phyloP scores from a whole-genome alignment of 2,797 vertebrate genomes.

The Gymnopithys bicolor region DNA sequence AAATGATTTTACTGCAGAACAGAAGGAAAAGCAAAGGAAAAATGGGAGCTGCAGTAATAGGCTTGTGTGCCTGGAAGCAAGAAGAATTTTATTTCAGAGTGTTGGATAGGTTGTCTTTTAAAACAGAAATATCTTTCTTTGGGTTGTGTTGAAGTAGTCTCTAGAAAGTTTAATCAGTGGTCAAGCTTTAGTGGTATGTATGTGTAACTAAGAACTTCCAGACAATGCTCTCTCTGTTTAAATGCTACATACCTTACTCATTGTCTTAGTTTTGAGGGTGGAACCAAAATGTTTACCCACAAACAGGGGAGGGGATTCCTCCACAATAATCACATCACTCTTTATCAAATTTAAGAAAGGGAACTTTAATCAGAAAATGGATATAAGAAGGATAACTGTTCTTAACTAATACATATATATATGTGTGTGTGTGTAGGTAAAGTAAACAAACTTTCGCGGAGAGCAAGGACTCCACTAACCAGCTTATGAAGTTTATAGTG shows the following conservation, averaged over 20 bases:
- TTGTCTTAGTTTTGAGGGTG: not conserved
- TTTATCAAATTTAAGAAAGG: too few relatives aligned
- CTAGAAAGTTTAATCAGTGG: not conserved
- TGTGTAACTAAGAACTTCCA: not conserved
- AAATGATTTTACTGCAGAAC: not conserved
- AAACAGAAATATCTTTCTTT: not conserved
- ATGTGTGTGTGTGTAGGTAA: too few relatives aligned
- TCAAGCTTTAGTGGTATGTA: not conserved
- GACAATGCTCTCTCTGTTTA: not conserved
- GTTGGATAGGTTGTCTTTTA: not conserved
- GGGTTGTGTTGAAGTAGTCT: not conserved
- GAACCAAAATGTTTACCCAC: too few relatives aligned
- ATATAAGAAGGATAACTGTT: too few relatives aligned
- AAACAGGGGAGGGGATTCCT: too few relatives aligned
- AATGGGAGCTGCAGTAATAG: not conserved
- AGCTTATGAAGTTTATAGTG: too few relatives aligned
- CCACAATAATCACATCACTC: too few relatives aligned
- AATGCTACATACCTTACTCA: not conserved
- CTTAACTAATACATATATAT: too few relatives aligned
- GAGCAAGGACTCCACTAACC: too few relatives aligned
- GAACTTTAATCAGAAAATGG: too few relatives aligned
- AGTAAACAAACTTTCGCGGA: too few relatives aligned
- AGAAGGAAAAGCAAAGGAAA: not conserved
- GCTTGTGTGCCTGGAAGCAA: not conserved
- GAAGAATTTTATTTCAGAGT: constrained; percentile 7